Base-by-base conservation (phyloP, 1,140 invertebrate species). In the Calephelis virginiensis region DNA sequence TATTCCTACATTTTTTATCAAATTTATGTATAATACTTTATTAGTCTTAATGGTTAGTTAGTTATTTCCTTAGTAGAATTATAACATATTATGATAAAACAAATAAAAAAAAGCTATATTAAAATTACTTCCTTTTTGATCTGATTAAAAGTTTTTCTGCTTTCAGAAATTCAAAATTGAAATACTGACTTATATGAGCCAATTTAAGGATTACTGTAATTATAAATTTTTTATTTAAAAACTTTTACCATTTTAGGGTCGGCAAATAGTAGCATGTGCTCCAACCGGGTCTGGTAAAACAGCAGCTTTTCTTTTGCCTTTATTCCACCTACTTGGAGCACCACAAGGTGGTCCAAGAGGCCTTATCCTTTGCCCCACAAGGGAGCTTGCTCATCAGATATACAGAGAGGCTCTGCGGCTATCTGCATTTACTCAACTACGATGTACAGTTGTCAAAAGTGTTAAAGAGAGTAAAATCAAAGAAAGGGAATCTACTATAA, bases 301-400 rank as follows among this genome's bases (percentile, higher is more conserved):
- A 0, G 94, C 95, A 12, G 96, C 97, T 0, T 98, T 98, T 88
- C 86, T 98, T 0, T 80, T 98, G 0, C 97, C 97, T 5, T 91
- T 98, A 9, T 94, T 98, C 69, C 94, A 96, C 76, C 84, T 92
- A 7, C 86, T 96, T 5, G 90, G 93, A 46, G 89, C 90, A 49
- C 94, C 95, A 0, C 67, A 81, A 64, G 95, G 93, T 63, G 96
- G 96, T 5, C 95, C 98, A 61, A 87, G 98, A 66, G 97, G 97
- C 14, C 83, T 99, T 12, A 93, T 99, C 43, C 87, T 99, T 2
- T 96, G 96, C 71, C 98, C 98, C 8, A 99, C 98, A 0, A 93
- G 97, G 77, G 98, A 99, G 90, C 92, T 99, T 48, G 97, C 97
- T 0, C 95, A 96, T 77, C 98, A 99, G 93, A 99, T 97, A 64